Base-by-base conservation (phyloP, 2,113 vertebrate species). In the Cryptotis parvus region DNA sequence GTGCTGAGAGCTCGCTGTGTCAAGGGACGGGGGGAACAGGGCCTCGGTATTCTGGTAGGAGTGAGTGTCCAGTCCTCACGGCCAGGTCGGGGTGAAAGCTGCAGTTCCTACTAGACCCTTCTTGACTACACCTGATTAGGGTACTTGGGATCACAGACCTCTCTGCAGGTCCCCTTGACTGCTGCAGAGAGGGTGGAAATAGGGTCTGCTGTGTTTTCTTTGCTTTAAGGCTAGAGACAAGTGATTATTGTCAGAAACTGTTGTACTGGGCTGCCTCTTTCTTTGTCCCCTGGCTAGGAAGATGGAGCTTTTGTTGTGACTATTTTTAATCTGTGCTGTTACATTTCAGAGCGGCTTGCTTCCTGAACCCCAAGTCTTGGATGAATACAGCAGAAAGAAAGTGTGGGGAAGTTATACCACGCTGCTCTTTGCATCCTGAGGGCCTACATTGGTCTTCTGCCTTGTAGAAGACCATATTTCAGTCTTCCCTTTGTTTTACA, bases 241-340 rank as follows among this genome's bases (percentile, higher is more conserved):
- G 10, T 14, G 5, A 68, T 61, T 58, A 72, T 37, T 75, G 26
- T 43, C 65, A 52, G 29, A 90, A 93, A 83, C 26, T 37, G 4
- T 39, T 43, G 37, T 92, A 1, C 16, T 52, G 41, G 35, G 49
- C 27, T 65, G 35, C 18, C 35, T 33, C 15, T 84, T 22, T 86
- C 68, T 15, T 45, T 49, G 15, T 90, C 39, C 37, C 39, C 58
- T 87, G 26, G 68, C 7, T 73, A 35, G 15, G 27, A 41, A 31
- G 39, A 91, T 29, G 6, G 74, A 31, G 29, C 41, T 76, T n/a
- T 74, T 84, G 35, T 49, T 49, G 10, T 74, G 35, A 49, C 18
- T 86, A 22, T 75, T 90, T 79, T 87, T 75, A 65, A 87, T 61
- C 15, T 37, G 12, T 75, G 27, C 7, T n/a, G 20, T 39, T 87